Conservation (phyloP, 1,140 invertebrate genomes). For the Ceratina australensis region DNA sequence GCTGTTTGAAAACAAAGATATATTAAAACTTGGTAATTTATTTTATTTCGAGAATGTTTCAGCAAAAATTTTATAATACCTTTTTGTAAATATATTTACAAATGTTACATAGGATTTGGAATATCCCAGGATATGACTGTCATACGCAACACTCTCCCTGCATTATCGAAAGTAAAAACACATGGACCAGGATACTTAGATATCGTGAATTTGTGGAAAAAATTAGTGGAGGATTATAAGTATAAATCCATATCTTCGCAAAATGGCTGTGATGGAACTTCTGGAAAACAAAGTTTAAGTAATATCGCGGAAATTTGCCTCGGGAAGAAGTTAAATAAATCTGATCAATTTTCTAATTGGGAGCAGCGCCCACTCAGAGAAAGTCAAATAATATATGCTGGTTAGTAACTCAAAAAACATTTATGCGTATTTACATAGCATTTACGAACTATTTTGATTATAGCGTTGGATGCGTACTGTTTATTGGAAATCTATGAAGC, state of each 20-base stretch:
- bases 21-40: conserved; percentile 83
- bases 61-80: too few relatives aligned
- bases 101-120: conserved; percentile 79
- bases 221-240: conserved; percentile 77
- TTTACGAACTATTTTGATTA: conserved; percentile 34
- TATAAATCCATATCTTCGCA: conserved; percentile 79
- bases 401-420: conserved; percentile 69
- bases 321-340: conserved; percentile 87
- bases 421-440: neutral
- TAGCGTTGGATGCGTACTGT: conserved; percentile 89
- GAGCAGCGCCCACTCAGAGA: conserved; percentile 87
- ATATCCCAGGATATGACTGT: conserved; percentile 81
- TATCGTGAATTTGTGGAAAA: conserved; percentile 79
- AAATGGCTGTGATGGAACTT: conserved; percentile 69
- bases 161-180: conserved; percentile 75
- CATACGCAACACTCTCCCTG: conserved; percentile 80
- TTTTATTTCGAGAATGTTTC: conserved; percentile 50
- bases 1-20: conserved; percentile 84
- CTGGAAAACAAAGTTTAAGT: conserved; percentile 81
- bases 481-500: conserved; percentile 87
- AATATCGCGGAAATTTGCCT: conserved; percentile 87
- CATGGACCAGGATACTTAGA: conserved; percentile 80
- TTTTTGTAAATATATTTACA: neutral
- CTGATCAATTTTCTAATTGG: conserved; percentile 94
- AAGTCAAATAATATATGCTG: conserved; percentile 89